Base-by-base conservation (phyloP, 2,113 vertebrate genomes). In the Marcusenius ussheri region DNA sequence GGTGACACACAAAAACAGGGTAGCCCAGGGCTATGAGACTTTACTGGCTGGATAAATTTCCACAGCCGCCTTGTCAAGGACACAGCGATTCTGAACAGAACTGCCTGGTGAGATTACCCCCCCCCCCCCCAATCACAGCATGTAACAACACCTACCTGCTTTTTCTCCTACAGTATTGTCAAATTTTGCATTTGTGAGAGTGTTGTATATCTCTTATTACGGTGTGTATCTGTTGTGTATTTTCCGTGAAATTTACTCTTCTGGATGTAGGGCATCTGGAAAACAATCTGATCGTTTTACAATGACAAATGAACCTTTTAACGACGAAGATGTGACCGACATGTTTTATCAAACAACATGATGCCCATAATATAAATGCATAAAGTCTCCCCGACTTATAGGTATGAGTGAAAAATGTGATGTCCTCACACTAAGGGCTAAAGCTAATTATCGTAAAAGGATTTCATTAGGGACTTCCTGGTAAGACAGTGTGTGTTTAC, bases 31-130 rank as follows among this genome's bases (percentile, higher is more conserved):
- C 27, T 62, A 17, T 35, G 17, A 35, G 5, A 42, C 53, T 45
- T 70, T 49, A 42, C 88, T 74, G 88, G n/a, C 19, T 17, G 51
- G 88, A 47, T 66, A 49, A 46, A 89, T 70, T 49, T 47, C 88
- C 66, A 42, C 10, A 27, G 31, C 70, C 77, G 35, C 49, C 49
- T 19, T 3, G 2, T 89, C 31, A 42, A 49, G 49, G 49, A 87
- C 85, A 35, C 27, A 31, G 70, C 15, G 19, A 39, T 24, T 3
- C 17, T n/a, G 77, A n/a, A 17, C 35, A 46, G 31, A n/a, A 56
- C 5, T 83, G 21, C 31, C 13, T 58, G 49, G 49, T 5, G 15
- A 21, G 70, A 51, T 62, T n/a, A 9, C 50, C 49, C 49, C 17
- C 8, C 39, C 35, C 9, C 31, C 13, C 15, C 53, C 19, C 53